Evolutionary conservation across 2,888 invertebrate genomes (phyloP), one percentile per base, ranked within the genome.

Genomic region (Zele albiditarsus): DNA sequence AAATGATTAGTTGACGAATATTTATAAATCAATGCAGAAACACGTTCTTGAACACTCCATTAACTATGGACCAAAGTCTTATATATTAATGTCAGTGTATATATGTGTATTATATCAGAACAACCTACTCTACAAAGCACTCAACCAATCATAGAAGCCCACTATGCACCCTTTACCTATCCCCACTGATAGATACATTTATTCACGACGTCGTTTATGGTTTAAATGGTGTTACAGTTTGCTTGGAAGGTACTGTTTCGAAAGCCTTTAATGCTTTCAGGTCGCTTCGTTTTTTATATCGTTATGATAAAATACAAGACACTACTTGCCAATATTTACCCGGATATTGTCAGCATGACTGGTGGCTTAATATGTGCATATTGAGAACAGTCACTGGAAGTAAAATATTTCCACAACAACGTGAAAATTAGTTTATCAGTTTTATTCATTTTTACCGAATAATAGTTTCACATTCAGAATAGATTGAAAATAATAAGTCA

Each of bases 181-280:
- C 20, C 5, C 2, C n/a, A 80, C 60, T 77, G 80, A 84, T 84
- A 84, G 80, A 84, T 84, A 84, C 6, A 53, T 85, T 85, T 85
- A 85, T 85, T 86, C 84, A 83, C 68, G 77, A 77, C 82, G 77
- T 82, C 82, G 82, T 77, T 78, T 80, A 75, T 67, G 79, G 82
- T 81, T 83, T 84, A 80, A 82, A 79, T 79, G 81, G 79, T 77
- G 80, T 82, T 81, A 81, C 77, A 74, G 75, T 77, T 78, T 74
- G 73, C 78, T 76, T 69, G 73, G 75, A 12, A 38, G 2, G 38
- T 8, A 38, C 38, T 75, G 72, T 77, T 69, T 72, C 3, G 71
- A 78, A 80, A 84, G 82, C 81, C 60, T 82, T 82, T 82, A 82
- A 83, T 81, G 80, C 81, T 70, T 8, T 20, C 25, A 57, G 20